Percentiles rank a stretch among this genome's conserved stretches.
Conservation (phyloP, 2,797 vertebrate species). For the Balearica regulorum region DNA sequence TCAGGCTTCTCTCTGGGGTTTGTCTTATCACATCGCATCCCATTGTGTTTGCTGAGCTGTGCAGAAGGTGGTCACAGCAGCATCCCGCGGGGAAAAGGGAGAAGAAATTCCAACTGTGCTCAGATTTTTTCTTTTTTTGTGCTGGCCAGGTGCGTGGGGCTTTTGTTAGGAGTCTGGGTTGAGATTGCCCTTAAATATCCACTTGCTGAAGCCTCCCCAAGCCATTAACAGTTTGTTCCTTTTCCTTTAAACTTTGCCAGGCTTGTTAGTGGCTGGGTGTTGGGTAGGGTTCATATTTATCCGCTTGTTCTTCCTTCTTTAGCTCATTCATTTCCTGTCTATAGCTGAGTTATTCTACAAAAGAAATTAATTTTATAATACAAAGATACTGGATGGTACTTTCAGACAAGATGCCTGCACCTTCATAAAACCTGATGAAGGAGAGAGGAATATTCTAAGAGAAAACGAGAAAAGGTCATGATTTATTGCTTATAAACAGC, state of each 20-base stretch:
- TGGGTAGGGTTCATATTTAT: not conserved
- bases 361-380: not conserved
- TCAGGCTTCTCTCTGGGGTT: not conserved
- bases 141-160: not conserved
- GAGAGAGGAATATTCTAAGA: slow-evolving; percentile 22
- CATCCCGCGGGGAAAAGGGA: not conserved
- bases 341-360: not conserved
- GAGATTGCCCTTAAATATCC: not conserved
- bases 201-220: not conserved
- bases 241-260: not conserved
- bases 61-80: not conserved
- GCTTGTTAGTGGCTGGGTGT: not conserved
- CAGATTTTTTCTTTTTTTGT: not conserved
- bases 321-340: not conserved
- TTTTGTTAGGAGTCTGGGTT: not conserved
- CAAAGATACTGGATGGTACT: not conserved
- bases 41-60: not conserved
- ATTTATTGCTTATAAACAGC: slow-evolving; percentile 37
- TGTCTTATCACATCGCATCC: not conserved
- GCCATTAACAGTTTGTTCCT: not conserved
- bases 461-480: slow-evolving; percentile 5
- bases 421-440: slow-evolving; percentile 43
- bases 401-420: not conserved
- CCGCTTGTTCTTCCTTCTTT: not conserved
- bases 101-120: not conserved